Conservation (phyloP, 2,113 vertebrate genomes). For the Halcyon senegalensis region DNA sequence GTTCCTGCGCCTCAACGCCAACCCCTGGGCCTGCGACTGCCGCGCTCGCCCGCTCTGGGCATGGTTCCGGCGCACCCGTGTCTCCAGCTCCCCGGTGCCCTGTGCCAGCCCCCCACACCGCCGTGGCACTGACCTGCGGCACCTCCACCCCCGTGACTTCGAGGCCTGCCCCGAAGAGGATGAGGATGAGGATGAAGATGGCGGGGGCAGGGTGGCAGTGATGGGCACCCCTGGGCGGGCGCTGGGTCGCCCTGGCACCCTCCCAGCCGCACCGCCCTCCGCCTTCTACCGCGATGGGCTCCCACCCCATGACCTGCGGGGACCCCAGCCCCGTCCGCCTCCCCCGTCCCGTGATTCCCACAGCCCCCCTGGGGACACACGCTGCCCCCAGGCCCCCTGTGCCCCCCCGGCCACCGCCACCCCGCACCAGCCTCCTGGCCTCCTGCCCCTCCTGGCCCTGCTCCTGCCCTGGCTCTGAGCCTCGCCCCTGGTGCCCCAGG, state of each 20-base stretch:
- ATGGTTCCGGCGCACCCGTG: slow-evolving; percentile 88
- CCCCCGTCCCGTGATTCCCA: background rate
- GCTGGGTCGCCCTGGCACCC: slow-evolving; percentile 42
- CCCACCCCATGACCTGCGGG: slow-evolving; percentile 50
- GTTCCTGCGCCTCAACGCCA: slow-evolving; percentile 94
- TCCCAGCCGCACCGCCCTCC: slow-evolving; percentile 11
- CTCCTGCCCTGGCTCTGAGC: slow-evolving; percentile 22
- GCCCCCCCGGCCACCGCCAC: background rate
- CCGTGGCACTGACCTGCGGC: slow-evolving; percentile 88
- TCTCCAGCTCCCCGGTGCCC: slow-evolving; percentile 89
- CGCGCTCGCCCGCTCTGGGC: slow-evolving; percentile 91
- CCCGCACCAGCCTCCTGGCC: background rate
- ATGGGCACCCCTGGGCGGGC: slow-evolving; percentile 55
- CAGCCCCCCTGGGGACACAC: background rate
- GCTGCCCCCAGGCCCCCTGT: background rate
- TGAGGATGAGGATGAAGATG: slow-evolving; percentile 69
- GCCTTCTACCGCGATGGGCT: slow-evolving; percentile 63
- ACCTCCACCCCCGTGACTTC: slow-evolving; percentile 86
- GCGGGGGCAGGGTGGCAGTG: slow-evolving; percentile 76
- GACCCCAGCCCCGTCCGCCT: slow-evolving; percentile 56
- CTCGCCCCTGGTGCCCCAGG: background rate
- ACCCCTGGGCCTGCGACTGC: slow-evolving; percentile 96
- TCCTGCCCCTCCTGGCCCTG: slow-evolving; percentile 3
- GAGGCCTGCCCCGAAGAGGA: slow-evolving; percentile 78
- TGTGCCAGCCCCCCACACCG: slow-evolving; percentile 84